A percentile compares a stretch with the other conserved stretches of the same genome.
These are phyloP conservation scores for Papilio elwesi DNA, from an alignment of 2,888 invertebrate species.

Conservation along the genomic window DNA sequence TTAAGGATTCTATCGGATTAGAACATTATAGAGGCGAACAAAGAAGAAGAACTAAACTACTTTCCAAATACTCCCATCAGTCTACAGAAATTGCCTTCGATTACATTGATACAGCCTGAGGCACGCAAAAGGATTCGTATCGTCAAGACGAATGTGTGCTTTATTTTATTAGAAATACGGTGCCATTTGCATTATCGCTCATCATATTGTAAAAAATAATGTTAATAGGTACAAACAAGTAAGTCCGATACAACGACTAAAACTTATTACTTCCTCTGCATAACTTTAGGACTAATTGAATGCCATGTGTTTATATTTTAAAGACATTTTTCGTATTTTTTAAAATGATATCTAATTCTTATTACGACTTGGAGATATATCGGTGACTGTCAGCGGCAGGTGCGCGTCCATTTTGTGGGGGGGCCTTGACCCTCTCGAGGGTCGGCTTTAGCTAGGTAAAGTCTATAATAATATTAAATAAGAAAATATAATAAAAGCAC, in stretches of 20 bases:
- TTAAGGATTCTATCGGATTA: neutral
- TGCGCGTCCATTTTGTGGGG: too few species aligned
- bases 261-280: neutral
- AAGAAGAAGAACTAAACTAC: constrained; percentile 14
- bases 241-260: neutral
- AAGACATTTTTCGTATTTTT: neutral
- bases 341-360: too few species aligned
- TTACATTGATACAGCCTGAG: constrained; percentile 24
- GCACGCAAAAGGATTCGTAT: constrained; percentile 11
- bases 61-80: constrained; percentile 20
- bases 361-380: too few species aligned
- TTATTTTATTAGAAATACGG: neutral
- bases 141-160: neutral
- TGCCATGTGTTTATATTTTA: too few species aligned
- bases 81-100: constrained; percentile 24
- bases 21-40: neutral
- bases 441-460: too few species aligned
- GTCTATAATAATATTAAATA: too few species aligned
- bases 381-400: too few species aligned
- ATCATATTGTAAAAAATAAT: constrained; percentile 2
- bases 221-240: constrained; percentile 9
- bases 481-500: too few species aligned
- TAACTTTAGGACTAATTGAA: neutral
- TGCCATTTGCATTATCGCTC: neutral
- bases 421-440: too few species aligned